Evolutionary conservation across 2,113 vertebrate species (phyloP), one percentile per base, ranked within the genome.

Genomic region (Trichomycterus rosablanca): DNA sequence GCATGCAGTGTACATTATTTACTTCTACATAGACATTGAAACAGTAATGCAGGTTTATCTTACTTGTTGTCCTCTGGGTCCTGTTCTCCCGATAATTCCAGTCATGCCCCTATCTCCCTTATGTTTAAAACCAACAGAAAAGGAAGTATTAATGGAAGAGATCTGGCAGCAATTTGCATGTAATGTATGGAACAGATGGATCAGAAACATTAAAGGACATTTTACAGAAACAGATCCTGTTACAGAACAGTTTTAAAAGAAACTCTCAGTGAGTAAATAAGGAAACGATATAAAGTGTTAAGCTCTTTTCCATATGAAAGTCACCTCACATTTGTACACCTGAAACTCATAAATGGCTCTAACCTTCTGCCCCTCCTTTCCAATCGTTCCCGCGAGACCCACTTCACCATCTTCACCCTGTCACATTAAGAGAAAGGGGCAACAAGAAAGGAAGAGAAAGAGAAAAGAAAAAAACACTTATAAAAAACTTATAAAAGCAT

Each of bases 391-490:
- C 9, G 76, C 67, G 0, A 72, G 76, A 11, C 90, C 90, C 0
- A 75, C 74, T 60, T 84, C 88, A 1, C 90, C 90, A 39, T 87
- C 86, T 74, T 89, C 79, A 28, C 90, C 90, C 90, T 92, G 35
- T 20, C 28, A 42, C n/a, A 26, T 4, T 16, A 63, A 57, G 18
- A 54, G 24, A 52, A 69, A 9, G 11, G 10, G 16, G 40, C 16
- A 59, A 59, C 1, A 18, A 15, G 6, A 9, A 22, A 12, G 18
- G 1, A 20, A 43, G 23, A 11, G 14, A 37, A 32, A 18, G 2
- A 48, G 20, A 48, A 48, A 28, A 1, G 18, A 30, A 24, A 44
- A n/a, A n/a, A n/a, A n/a, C n/a, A n/a, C n/a, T n/a, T n/a, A n/a
- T n/a, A 20, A 19, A 10, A 32, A 9, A 32, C 30, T n/a, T n/a